These are phyloP conservation scores for Periphyllus acericola DNA, from an alignment of 2,888 invertebrate genomes.

Conservation along the genomic window DNA sequence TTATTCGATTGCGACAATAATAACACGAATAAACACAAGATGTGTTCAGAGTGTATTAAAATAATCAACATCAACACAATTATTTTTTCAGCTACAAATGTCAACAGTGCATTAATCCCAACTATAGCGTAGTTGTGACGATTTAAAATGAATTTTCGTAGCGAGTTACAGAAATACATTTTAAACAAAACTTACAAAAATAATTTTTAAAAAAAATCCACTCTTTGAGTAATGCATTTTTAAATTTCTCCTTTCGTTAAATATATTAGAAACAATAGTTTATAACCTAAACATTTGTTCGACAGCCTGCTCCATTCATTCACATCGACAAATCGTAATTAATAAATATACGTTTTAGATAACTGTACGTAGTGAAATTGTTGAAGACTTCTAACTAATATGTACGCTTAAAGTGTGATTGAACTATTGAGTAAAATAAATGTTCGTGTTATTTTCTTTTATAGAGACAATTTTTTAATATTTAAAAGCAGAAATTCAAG, in stretches of 20 bases:
- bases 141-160: background rate
- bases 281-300: background rate
- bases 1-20: background rate
- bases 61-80: background rate
- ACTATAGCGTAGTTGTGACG: background rate
- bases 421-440: background rate
- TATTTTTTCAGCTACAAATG: background rate
- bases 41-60: slow-evolving; percentile 7
- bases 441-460: background rate
- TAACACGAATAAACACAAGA: background rate
- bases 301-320: slow-evolving; percentile 22
- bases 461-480: background rate
- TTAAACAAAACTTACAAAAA: background rate
- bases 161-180: background rate
- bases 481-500: background rate
- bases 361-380: background rate
- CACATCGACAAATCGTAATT: background rate
- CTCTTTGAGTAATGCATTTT: background rate
- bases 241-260: background rate
- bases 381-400: background rate
- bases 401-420: background rate
- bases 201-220: background rate
- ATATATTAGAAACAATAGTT: background rate
- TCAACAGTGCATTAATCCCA: background rate
- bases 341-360: background rate